These are phyloP conservation scores for Hyla sarda DNA, from an alignment of 2,113 vertebrate genomes.

Conservation along the genomic window DNA sequence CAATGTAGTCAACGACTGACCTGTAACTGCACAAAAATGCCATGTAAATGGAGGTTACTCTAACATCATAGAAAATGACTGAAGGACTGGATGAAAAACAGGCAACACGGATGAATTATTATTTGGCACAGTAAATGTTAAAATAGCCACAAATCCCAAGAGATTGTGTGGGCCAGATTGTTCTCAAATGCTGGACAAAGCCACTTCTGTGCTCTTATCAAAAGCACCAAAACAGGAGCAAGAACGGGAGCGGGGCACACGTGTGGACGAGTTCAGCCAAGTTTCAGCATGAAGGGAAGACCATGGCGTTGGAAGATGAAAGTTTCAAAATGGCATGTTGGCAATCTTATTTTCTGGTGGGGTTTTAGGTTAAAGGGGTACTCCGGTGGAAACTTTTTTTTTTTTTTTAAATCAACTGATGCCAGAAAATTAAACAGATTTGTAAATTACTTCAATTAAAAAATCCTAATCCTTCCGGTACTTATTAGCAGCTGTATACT, in stretches of 20 bases:
- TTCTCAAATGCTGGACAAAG: not conserved
- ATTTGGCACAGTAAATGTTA: not conserved
- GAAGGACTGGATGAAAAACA: not conserved
- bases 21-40: conserved; percentile 87
- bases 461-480: too few relatives aligned
- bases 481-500: too few relatives aligned
- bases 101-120: fast-evolving
- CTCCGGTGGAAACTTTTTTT: too few relatives aligned
- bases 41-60: conserved; percentile 44
- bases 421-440: too few relatives aligned
- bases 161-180: not conserved
- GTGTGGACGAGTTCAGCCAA: not conserved
- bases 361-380: too few relatives aligned
- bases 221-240: not conserved
- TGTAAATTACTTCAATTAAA: too few relatives aligned
- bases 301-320: not conserved
- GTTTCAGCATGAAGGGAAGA: not conserved
- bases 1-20: conserved; percentile 97
- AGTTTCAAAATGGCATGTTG: too few relatives aligned
- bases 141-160: not conserved
- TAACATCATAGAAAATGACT: not conserved
- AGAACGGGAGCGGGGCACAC: not conserved
- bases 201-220: not conserved
- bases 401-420: too few relatives aligned
- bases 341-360: too few relatives aligned